Evolutionary conservation across 2,113 vertebrate genomes (phyloP).

Genomic region (Aepyceros melampus): DNA sequence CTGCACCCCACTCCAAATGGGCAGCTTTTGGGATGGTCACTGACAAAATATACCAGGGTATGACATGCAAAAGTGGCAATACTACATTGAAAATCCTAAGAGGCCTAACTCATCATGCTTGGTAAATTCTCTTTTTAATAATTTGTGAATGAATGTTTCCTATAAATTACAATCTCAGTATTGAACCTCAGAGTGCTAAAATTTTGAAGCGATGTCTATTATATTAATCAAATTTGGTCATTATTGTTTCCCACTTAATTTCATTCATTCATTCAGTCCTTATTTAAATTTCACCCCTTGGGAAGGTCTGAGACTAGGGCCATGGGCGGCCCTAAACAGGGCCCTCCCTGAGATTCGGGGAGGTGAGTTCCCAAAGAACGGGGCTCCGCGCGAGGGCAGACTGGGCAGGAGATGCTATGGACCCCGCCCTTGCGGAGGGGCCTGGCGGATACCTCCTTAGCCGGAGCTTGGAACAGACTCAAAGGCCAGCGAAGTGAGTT

Average conservation of each 20-base stretch:
- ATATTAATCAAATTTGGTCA: not conserved
- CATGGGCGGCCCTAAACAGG: conserved; percentile 80
- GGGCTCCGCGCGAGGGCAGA: conserved; percentile 66
- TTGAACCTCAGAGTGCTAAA: not conserved
- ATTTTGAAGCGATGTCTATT: not conserved
- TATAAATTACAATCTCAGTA: not conserved
- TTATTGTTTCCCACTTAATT: not conserved
- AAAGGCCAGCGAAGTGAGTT: conserved; percentile 83
- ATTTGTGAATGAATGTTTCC: not conserved
- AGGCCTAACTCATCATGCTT: not conserved
- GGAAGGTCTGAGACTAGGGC: conserved; percentile 86
- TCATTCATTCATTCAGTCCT: not conserved
- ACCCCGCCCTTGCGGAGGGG: rapidly evolving
- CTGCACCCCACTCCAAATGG: not conserved
- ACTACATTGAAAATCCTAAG: not conserved
- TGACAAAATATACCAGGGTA: not conserved
- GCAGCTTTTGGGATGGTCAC: not conserved
- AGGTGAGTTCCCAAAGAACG: conserved; percentile 86
- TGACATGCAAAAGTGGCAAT: not conserved
- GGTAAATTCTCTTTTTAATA: not conserved
- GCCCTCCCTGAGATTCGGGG: conserved; percentile 81
- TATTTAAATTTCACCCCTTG: conserved; percentile 61
- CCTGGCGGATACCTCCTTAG: conserved; percentile 69
- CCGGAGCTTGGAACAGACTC: conserved; percentile 84
- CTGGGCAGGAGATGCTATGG: conserved; percentile 20